These are phyloP conservation scores for Merodon equestris DNA, from an alignment of 2,888 invertebrate species.

Conservation along the genomic window DNA sequence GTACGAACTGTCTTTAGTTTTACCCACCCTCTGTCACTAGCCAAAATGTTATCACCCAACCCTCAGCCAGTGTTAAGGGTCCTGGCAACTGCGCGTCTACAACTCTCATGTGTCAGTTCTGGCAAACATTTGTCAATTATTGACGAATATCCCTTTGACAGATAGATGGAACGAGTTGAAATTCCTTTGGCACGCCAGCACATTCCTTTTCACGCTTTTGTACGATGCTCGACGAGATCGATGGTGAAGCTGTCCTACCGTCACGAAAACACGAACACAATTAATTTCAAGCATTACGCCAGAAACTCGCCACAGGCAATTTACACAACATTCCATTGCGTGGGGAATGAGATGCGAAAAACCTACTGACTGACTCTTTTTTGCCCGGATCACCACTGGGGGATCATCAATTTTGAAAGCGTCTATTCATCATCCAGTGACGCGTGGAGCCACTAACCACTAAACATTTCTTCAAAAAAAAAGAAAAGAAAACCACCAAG, in stretches of 20 bases:
- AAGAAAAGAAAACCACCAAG: neutral
- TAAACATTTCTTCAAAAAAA: conserved; percentile 19
- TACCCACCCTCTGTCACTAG: neutral
- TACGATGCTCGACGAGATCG: too few relatives aligned
- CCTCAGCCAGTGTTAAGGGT: too few relatives aligned
- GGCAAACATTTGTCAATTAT: conserved; percentile 54
- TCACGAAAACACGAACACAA: conserved; percentile 39
- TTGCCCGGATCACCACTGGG: neutral
- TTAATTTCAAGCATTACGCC: conserved; percentile 19
- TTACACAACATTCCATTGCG: too few relatives aligned
- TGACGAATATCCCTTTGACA: conserved; percentile 38
- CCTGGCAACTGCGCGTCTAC: neutral
- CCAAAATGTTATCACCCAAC: too few relatives aligned
- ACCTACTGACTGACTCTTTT: conserved; percentile 2
- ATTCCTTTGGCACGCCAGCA: too few relatives aligned
- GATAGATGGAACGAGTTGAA: too few relatives aligned
- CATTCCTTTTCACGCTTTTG: too few relatives aligned
- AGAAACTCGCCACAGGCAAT: too few relatives aligned
- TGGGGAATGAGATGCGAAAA: neutral
- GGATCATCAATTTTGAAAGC: conserved; percentile 21
- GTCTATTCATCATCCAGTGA: conserved; percentile 40
- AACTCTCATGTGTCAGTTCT: conserved; percentile 30
- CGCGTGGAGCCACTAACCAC: neutral
- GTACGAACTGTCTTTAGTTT: neutral
- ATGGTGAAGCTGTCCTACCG: conserved; percentile 7